phyloP scores from a whole-genome alignment of 2,113 vertebrate species.

The Gallinago paraguaiae region DNA sequence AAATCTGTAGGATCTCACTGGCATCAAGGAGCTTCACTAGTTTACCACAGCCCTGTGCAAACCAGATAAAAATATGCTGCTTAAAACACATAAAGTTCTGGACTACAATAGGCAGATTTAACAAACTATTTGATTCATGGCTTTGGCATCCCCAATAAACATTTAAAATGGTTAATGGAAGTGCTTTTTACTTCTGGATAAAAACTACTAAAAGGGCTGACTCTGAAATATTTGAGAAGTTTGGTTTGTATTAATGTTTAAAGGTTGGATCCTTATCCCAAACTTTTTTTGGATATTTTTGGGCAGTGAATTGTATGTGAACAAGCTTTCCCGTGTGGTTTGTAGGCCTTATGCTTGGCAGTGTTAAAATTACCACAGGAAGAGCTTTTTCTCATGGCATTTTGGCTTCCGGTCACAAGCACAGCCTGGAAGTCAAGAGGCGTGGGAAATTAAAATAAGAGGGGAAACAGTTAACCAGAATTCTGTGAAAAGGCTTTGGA shows the following conservation, averaged over 20 bases:
- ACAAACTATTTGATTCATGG: neutral
- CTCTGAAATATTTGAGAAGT: slow-evolving; percentile 43
- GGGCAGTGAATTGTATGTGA: slow-evolving; percentile 61
- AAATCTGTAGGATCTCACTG: neutral
- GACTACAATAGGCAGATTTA: neutral
- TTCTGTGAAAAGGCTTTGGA: slow-evolving; percentile 66
- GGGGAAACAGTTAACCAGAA: slow-evolving; percentile 70
- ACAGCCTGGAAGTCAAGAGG: slow-evolving; percentile 70
- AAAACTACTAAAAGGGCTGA: slow-evolving; percentile 33
- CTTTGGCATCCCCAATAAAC: neutral
- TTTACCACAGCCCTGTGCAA: neutral
- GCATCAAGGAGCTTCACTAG: neutral
- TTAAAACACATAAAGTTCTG: neutral
- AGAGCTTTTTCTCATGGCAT: slow-evolving; percentile 74
- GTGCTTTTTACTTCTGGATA: neutral
- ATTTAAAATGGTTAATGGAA: slow-evolving; percentile 3
- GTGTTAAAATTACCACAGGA: slow-evolving; percentile 67
- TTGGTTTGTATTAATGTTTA: slow-evolving; percentile 41
- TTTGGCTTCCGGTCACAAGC: slow-evolving; percentile 73
- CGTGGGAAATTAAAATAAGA: slow-evolving; percentile 71
- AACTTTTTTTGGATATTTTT: slow-evolving; percentile 61
- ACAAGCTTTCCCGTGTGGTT: slow-evolving; percentile 65
- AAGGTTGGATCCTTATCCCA: slow-evolving; percentile 62
- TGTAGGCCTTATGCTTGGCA: slow-evolving; percentile 66
- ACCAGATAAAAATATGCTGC: neutral